These are phyloP conservation scores for Mystacornis crossleyi DNA, from an alignment of 2,113 vertebrate genomes.

Conservation along the genomic window DNA sequence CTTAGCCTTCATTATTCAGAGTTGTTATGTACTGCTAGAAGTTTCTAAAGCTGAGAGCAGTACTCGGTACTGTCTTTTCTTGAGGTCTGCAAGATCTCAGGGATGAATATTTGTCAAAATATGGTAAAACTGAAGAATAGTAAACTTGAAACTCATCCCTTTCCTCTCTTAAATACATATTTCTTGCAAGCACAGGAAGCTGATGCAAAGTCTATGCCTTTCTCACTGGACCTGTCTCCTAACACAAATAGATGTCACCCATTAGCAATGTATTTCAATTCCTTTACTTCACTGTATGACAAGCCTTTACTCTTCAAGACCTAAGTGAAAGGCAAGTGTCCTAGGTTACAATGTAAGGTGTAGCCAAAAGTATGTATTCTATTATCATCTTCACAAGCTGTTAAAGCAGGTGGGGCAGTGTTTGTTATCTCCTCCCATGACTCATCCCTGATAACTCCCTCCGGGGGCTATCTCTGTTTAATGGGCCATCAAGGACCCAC, in stretches of 20 bases:
- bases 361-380: no score
- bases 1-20: not conserved
- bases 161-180: not conserved
- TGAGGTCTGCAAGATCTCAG: not conserved
- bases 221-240: not conserved
- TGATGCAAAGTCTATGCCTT: not conserved
- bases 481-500: no score
- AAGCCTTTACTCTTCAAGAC: not conserved
- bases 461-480: no score
- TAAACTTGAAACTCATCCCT: not conserved
- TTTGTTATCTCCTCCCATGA: no score
- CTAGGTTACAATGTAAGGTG: no score
- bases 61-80: not conserved
- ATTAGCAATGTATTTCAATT: not conserved
- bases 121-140: not conserved
- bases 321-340: not conserved
- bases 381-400: no score
- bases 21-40: not conserved
- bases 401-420: no score
- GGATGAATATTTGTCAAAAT: not conserved
- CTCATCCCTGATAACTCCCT: no score
- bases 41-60: not conserved
- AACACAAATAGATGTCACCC: not conserved
- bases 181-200: not conserved
- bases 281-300: not conserved